A percentile compares a stretch with the other conserved stretches of the same genome.
phyloP scores from a whole-genome alignment of 2,113 vertebrate genomes.

The Stigmatopora nigra region DNA sequence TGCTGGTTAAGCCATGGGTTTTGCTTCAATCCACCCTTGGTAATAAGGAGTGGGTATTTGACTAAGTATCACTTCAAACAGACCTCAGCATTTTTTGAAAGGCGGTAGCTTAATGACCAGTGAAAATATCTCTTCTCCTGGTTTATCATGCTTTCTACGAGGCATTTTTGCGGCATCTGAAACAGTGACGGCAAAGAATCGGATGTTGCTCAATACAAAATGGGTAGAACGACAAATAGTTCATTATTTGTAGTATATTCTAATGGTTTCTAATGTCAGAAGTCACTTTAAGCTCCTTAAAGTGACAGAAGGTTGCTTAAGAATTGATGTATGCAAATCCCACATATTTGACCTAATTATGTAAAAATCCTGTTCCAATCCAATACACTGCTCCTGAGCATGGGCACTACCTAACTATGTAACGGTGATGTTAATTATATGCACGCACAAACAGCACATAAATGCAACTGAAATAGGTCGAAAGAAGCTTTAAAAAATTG shows the following conservation, averaged over 20 bases:
- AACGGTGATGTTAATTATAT: too few species aligned
- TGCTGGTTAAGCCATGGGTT: too few species aligned
- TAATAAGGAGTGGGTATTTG: neutral
- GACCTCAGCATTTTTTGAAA: neutral
- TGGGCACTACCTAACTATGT: too few species aligned
- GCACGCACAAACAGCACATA: too few species aligned
- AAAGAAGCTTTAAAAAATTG: too few species aligned
- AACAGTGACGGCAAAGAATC: neutral
- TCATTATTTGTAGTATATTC: neutral
- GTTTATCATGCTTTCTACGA: neutral
- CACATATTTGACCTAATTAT: too few species aligned
- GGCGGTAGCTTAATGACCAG: neutral
- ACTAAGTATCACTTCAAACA: neutral
- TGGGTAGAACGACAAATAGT: neutral
- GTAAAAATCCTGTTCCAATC: too few species aligned
- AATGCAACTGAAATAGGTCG: too few species aligned
- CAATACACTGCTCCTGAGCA: too few species aligned
- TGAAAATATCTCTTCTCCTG: neutral
- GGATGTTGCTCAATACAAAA: neutral
- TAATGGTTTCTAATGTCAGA: neutral
- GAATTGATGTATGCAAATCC: too few species aligned
- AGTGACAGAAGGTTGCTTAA: too few species aligned
- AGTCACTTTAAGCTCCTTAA: neutral
- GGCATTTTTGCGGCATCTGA: neutral
- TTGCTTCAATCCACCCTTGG: neutral